phyloP scores from a whole-genome alignment of 2,888 invertebrate species.

The Synergus umbraculus region DNA sequence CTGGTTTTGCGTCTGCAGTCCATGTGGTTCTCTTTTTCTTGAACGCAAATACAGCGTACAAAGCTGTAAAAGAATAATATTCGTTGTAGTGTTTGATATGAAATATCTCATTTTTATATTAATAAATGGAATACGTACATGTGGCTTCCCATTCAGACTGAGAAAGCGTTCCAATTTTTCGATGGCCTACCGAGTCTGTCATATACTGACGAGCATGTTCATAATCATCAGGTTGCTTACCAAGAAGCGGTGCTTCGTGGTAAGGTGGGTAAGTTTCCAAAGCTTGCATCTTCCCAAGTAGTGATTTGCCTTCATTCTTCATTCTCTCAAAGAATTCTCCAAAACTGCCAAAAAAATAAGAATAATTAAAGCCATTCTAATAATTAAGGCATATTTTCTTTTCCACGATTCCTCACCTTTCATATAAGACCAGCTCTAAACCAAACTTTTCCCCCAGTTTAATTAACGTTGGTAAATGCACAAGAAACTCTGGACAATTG shows the following conservation, averaged over 20 bases:
- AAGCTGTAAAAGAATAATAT: conserved; percentile 79
- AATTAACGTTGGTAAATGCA: conserved; percentile 92
- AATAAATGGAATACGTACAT: conserved; percentile 81
- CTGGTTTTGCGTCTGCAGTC: conserved; percentile 83
- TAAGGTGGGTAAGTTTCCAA: conserved; percentile 89
- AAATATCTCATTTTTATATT: conserved; percentile 37
- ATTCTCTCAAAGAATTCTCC: conserved; percentile 87
- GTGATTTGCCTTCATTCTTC: conserved; percentile 79
- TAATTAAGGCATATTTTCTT: conserved; percentile 5
- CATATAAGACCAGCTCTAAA: conserved; percentile 83
- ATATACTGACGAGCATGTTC: conserved; percentile 84
- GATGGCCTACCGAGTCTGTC: conserved; percentile 71
- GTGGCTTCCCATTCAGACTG: conserved; percentile 95
- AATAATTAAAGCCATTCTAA: not conserved
- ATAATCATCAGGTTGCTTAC: conserved; percentile 84
- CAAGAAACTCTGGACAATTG: conserved; percentile 98
- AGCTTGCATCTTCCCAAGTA: conserved; percentile 88
- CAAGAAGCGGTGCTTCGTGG: conserved; percentile 79
- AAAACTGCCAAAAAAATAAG: conserved; percentile 79
- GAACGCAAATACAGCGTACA: conserved; percentile 91
- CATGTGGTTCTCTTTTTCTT: conserved; percentile 85
- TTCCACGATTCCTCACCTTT: conserved; percentile 73
- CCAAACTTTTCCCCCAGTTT: conserved; percentile 87
- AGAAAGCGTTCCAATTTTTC: conserved; percentile 89
- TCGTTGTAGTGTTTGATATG: not conserved